phyloP scores from a whole-genome alignment of 2,113 vertebrate genomes.

The Petrocephalus zakoni region DNA sequence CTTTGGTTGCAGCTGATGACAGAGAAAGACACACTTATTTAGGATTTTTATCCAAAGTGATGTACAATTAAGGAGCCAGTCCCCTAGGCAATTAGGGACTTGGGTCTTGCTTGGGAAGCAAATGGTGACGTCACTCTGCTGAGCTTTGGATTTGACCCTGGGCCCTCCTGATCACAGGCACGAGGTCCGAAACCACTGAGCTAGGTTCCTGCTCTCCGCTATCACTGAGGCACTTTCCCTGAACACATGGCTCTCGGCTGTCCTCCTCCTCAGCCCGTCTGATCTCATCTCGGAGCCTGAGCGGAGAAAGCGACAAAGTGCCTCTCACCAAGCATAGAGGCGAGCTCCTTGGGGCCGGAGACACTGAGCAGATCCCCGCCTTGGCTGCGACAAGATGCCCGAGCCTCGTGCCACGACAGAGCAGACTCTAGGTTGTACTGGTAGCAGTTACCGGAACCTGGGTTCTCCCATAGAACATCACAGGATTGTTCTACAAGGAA shows the following conservation, averaged over 20 bases:
- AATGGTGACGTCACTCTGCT: background rate
- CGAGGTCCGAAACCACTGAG: background rate
- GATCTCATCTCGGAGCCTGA: background rate
- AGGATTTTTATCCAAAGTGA: background rate
- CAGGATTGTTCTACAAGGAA: constrained; percentile 74
- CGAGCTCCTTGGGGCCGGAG: constrained; percentile 56
- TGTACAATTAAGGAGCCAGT: background rate
- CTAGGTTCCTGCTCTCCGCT: background rate
- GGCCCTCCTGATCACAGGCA: background rate
- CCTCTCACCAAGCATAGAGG: constrained; percentile 58
- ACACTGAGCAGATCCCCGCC: constrained; percentile 83
- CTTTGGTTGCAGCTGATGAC: background rate
- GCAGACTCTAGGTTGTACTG: constrained; percentile 72
- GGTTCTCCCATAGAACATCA: constrained; percentile 61
- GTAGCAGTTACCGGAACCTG: constrained; percentile 71
- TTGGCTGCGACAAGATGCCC: constrained; percentile 82
- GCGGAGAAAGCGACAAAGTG: background rate
- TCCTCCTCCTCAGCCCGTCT: too few relatives aligned
- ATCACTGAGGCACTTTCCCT: background rate
- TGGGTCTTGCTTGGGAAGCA: background rate
- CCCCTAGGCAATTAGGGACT: background rate
- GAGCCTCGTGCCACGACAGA: constrained; percentile 84
- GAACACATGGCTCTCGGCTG: background rate
- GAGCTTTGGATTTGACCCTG: background rate
- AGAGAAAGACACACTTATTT: background rate